These are phyloP conservation scores for Phymastichus coffea DNA, from an alignment of 1,140 invertebrate genomes.

Conservation along the genomic window DNA sequence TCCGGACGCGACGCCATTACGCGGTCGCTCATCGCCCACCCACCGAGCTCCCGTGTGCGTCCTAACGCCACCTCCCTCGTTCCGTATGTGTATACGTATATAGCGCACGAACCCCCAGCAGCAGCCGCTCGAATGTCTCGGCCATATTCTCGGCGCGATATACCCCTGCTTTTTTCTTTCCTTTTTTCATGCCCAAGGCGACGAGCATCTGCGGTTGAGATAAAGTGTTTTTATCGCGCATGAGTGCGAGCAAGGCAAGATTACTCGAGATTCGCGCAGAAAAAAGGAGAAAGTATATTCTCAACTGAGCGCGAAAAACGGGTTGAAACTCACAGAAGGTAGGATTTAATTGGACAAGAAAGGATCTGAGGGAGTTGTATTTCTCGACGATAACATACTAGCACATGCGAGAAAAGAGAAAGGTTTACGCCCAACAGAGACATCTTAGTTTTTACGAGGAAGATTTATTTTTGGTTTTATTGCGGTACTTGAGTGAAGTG, in stretches of 20 bases:
- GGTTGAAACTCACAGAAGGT: not conserved
- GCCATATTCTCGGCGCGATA: conserved; percentile 22
- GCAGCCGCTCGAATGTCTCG: conserved; percentile 13
- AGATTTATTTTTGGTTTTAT: too few species aligned
- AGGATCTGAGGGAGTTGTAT: too few species aligned
- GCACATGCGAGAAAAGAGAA: too few species aligned
- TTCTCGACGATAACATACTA: too few species aligned
- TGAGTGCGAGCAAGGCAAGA: too few species aligned
- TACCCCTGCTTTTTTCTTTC: not conserved
- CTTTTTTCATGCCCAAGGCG: too few species aligned
- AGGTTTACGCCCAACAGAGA: too few species aligned
- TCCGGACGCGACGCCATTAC: conserved; percentile 23
- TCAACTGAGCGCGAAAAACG: not conserved
- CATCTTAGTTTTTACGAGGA: too few species aligned
- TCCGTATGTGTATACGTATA: not conserved
- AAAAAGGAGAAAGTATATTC: not conserved
- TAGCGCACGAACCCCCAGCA: not conserved
- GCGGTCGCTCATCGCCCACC: conserved; percentile 14
- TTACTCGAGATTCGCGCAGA: too few species aligned
- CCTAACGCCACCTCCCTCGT: conserved; percentile 2
- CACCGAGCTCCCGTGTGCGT: not conserved
- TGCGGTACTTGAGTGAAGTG: too few species aligned
- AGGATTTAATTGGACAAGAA: conserved; percentile 20
- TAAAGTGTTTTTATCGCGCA: conserved; percentile 2
- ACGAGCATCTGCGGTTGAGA: not conserved